These are phyloP conservation scores for Abrostola tripartita DNA, from an alignment of 2,888 invertebrate species.

Conservation along the genomic window DNA sequence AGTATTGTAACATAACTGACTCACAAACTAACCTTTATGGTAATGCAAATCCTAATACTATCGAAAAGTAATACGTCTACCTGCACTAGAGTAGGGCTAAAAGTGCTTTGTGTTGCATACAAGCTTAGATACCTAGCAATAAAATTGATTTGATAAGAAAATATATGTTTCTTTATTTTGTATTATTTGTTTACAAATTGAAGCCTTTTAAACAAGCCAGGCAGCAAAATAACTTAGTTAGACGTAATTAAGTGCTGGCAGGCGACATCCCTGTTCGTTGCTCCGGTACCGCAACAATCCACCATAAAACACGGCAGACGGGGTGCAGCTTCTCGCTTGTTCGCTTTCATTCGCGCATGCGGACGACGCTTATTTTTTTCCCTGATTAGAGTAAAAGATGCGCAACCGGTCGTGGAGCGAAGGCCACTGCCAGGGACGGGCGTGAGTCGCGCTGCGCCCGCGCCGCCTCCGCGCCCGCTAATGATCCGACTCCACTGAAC, in stretches of 20 bases:
- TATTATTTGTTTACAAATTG: background rate
- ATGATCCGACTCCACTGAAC: constrained; percentile 83
- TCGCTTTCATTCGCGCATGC: constrained; percentile 84
- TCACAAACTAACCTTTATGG: constrained; percentile 19
- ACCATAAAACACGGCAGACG: constrained; percentile 80
- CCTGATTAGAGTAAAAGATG: constrained; percentile 87
- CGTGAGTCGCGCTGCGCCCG: constrained; percentile 62
- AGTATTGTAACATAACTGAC: constrained; percentile 7
- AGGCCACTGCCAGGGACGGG: constrained; percentile 82
- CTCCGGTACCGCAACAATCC: constrained; percentile 78
- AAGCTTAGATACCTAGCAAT: constrained; percentile 4
- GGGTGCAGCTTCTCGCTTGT: constrained; percentile 77
- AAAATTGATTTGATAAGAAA: constrained; percentile 22
- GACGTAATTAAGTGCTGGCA: constrained; percentile 34
- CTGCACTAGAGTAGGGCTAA: too few species aligned
- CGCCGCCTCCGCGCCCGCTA: constrained; percentile 71
- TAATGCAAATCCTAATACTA: constrained; percentile 16
- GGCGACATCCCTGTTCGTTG: constrained; percentile 62
- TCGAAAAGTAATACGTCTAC: constrained; percentile 2
- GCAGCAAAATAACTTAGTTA: constrained; percentile 27
- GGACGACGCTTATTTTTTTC: constrained; percentile 81
- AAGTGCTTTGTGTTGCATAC: background rate
- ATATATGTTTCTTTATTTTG: constrained; percentile 1
- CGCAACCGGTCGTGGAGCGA: constrained; percentile 84
- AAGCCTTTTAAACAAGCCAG: constrained; percentile 13